Conservation (phyloP, 1,140 invertebrate species). For the Euura saliciscinereae region DNA sequence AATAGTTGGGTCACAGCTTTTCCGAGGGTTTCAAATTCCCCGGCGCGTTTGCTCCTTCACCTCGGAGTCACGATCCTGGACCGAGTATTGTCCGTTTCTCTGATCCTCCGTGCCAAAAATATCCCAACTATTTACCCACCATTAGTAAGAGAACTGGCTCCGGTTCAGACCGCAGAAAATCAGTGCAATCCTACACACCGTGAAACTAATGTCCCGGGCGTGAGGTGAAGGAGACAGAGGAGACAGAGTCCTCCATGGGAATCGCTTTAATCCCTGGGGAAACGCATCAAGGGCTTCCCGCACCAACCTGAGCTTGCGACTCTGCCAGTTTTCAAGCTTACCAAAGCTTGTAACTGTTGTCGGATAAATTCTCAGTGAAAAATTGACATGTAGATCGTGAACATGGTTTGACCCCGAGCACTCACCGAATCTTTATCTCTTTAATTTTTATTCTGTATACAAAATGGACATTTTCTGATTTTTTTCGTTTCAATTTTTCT, state of each 20-base stretch:
- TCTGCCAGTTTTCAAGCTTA: neutral
- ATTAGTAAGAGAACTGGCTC: slow-evolving; percentile 34
- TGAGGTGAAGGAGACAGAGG: neutral
- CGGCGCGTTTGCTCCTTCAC: neutral
- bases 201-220: slow-evolving; percentile 28
- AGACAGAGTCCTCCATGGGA: neutral
- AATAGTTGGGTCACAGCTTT: neutral
- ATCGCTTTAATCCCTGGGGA: slow-evolving; percentile 1
- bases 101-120: slow-evolving; percentile 40
- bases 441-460: too few species aligned
- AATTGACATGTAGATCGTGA: too few species aligned
- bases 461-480: too few species aligned
- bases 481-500: too few species aligned
- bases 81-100: neutral
- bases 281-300: neutral
- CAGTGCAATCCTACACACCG: slow-evolving; percentile 26
- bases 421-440: too few species aligned
- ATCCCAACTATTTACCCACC: slow-evolving; percentile 49
- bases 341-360: neutral
- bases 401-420: too few species aligned
- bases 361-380: neutral
- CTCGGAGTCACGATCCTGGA: neutral
- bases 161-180: slow-evolving; percentile 37
- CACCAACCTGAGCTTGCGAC: neutral
- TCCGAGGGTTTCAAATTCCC: neutral